Percentiles rank a stretch among this genome's conserved stretches.
Conservation (phyloP, 2,888 invertebrate genomes). For the Drosophila cognata region DNA sequence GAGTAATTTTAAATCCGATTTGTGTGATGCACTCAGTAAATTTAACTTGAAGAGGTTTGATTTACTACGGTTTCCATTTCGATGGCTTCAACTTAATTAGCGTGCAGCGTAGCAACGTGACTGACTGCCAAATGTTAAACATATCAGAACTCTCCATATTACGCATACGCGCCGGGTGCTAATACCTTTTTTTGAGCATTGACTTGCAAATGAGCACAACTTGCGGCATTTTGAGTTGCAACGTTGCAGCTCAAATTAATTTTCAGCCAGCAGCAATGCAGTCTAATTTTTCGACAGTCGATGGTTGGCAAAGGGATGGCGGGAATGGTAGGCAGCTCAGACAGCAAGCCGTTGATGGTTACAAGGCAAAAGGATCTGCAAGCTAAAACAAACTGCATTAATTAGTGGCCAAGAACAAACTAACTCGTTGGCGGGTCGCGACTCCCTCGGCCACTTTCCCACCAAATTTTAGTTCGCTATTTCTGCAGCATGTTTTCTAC, state of each 20-base stretch:
- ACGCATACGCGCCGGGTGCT: conserved; percentile 52
- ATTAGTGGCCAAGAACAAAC: conserved; percentile 76
- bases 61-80: background rate
- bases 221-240: conserved; percentile 15
- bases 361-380: conserved; percentile 39
- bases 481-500: conserved; percentile 24
- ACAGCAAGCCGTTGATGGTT: conserved; percentile 33
- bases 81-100: conserved; percentile 4
- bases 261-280: conserved; percentile 50
- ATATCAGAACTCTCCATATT: conserved; percentile 7
- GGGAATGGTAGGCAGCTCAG: background rate
- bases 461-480: background rate
- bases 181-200: background rate
- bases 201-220: conserved; percentile 39
- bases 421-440: conserved; percentile 12
- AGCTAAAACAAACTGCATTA: conserved; percentile 75
- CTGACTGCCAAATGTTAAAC: conserved; percentile 9
- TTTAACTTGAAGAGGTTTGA: background rate
- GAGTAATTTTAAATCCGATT: background rate
- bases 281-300: conserved; percentile 42
- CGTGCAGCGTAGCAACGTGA: background rate
- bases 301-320: background rate
- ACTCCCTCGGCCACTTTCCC: background rate
- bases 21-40: background rate
- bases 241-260: conserved; percentile 54